phyloP scores from a whole-genome alignment of 2,888 invertebrate species.

The Thalpophila matura region DNA sequence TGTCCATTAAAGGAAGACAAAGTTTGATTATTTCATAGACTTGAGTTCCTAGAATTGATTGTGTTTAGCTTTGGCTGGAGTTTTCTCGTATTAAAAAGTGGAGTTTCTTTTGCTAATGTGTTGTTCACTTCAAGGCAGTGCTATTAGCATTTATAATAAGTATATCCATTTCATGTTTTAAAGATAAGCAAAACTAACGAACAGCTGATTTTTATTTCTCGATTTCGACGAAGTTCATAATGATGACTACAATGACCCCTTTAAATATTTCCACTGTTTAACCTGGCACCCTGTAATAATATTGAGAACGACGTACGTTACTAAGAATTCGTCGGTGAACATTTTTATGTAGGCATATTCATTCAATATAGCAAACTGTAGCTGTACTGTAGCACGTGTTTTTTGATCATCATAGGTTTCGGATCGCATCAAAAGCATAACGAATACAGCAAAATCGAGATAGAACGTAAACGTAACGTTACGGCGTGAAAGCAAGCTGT shows the following conservation, averaged over 20 bases:
- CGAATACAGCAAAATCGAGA: conserved; percentile 39
- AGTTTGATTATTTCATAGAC: conserved; percentile 45
- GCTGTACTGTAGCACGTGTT: no score
- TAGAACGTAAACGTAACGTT: conserved; percentile 19
- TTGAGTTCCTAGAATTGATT: conserved; percentile 21
- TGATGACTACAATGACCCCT: no score
- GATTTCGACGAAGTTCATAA: no score
- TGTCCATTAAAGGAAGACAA: conserved; percentile 23
- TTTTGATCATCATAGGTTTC: neutral
- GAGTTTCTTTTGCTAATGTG: conserved; percentile 3
- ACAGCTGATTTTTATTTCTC: no score
- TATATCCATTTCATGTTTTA: no score
- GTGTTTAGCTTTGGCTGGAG: conserved; percentile 28
- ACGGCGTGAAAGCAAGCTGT: conserved; percentile 39
- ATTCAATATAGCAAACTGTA: no score
- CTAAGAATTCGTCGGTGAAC: neutral
- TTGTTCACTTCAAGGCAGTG: neutral
- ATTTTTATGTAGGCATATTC: no score
- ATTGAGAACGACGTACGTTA: neutral
- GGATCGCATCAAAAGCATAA: conserved; percentile 17
- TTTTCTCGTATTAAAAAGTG: conserved; percentile 19
- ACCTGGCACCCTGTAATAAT: no score
- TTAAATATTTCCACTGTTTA: no score
- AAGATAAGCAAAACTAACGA: no score
- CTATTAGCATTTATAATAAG: conserved; percentile 6